A percentile compares a stretch with the other conserved stretches of the same genome.
Conservation (phyloP, 1,140 invertebrate species). For the Atta cephalotes region DNA sequence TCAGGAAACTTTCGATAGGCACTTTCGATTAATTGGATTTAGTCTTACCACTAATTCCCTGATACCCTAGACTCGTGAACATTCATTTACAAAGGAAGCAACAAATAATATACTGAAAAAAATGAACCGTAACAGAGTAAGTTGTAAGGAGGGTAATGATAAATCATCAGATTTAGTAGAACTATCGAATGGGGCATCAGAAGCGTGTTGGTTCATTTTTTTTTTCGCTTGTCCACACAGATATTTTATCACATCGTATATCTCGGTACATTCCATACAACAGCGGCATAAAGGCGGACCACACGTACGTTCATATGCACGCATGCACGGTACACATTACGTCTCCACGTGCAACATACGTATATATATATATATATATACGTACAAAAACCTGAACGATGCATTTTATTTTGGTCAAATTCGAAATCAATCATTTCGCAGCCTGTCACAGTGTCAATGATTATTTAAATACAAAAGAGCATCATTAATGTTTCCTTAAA, state of each 20-base stretch:
- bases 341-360: background rate
- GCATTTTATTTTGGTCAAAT: background rate
- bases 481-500: background rate
- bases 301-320: background rate
- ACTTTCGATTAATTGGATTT: constrained; percentile 53
- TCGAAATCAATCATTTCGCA: background rate
- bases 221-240: background rate
- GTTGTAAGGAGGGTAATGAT: background rate
- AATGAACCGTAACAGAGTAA: background rate
- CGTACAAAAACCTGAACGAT: background rate
- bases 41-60: constrained; percentile 55
- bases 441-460: background rate
- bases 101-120: background rate
- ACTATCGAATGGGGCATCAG: background rate
- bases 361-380: too few relatives aligned
- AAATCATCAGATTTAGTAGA: background rate
- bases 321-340: background rate
- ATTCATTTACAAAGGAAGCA: constrained; percentile 13
- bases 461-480: background rate
- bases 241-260: constrained; percentile 42
- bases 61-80: constrained; percentile 22
- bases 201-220: constrained; percentile 22
- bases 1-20: constrained; percentile 53
- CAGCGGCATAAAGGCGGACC: background rate
- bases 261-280: constrained; percentile 14